These are phyloP conservation scores for Chionis minor DNA, from an alignment of 2,113 vertebrate species.

Conservation along the genomic window DNA sequence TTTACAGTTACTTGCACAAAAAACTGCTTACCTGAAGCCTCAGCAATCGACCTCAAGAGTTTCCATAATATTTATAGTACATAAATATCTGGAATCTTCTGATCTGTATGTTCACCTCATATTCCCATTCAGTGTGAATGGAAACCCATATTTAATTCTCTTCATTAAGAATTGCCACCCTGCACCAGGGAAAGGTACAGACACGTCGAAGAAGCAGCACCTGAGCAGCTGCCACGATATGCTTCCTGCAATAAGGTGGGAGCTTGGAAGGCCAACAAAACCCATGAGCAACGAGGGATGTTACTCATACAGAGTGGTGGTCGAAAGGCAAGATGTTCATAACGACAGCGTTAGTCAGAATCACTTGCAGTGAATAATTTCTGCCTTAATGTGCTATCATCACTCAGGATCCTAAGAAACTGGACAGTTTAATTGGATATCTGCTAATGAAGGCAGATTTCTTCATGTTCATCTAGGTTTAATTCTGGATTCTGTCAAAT, in stretches of 20 bases:
- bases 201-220: fast-evolving
- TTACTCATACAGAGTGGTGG: not conserved
- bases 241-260: not conserved
- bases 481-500: not conserved
- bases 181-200: not conserved
- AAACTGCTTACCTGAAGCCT: not conserved
- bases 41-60: not conserved
- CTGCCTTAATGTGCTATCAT: not conserved
- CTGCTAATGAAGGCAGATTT: slow-evolving; percentile 31
- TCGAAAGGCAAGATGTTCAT: not conserved
- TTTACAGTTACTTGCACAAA: not conserved
- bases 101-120: not conserved
- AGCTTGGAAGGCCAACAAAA: not conserved
- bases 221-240: not conserved
- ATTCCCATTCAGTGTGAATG: not conserved
- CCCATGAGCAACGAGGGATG: not conserved
- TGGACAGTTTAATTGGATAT: slow-evolving; percentile 6
- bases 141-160: not conserved
- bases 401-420: not conserved
- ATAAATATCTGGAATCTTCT: not conserved
- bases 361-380: not conserved
- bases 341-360: not conserved
- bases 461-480: not conserved
- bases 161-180: not conserved
- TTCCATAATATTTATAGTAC: fast-evolving